A percentile compares a stretch with the other conserved stretches of the same genome.
Evolutionary conservation across 2,797 vertebrate species (phyloP).

Genomic region (Schizothorax lantsangensis): DNA sequence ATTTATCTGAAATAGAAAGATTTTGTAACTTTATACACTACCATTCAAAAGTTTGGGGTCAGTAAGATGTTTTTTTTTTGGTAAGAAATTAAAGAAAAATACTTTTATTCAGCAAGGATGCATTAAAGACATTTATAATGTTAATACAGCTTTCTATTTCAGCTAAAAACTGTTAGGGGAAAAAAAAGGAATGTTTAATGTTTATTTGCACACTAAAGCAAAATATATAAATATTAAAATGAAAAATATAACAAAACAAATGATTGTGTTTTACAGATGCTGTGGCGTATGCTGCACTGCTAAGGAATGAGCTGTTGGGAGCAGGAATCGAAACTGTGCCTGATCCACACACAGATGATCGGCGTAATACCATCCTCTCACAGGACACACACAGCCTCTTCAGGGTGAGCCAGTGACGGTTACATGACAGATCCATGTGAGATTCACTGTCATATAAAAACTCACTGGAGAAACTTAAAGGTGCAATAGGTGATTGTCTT

Average conservation of each 20-base stretch:
- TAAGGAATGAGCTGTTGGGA: slow-evolving; percentile 84
- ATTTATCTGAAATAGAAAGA: not conserved
- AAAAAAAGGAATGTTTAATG: too few species aligned
- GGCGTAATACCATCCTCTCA: slow-evolving; percentile 72
- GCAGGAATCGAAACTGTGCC: slow-evolving; percentile 80
- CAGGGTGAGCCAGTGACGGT: slow-evolving; percentile 70
- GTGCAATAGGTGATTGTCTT: too few species aligned
- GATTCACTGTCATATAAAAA: not conserved
- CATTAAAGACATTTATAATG: too few species aligned
- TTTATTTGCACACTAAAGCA: not conserved
- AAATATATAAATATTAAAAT: not conserved
- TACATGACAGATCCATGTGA: not conserved
- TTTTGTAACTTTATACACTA: too few species aligned
- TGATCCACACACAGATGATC: slow-evolving; percentile 80
- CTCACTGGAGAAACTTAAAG: not conserved
- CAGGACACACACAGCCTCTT: slow-evolving; percentile 80
- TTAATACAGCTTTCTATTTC: too few species aligned
- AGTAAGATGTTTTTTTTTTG: too few species aligned
- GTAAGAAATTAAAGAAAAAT: too few species aligned
- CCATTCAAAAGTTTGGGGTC: too few species aligned
- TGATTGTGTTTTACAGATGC: slow-evolving; percentile 70
- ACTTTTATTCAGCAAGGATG: too few species aligned
- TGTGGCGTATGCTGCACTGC: slow-evolving; percentile 81
- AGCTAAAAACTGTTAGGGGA: too few species aligned
- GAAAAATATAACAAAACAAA: not conserved